Percentiles rank a stretch among this genome's conserved stretches.
phyloP scores from a whole-genome alignment of 2,888 invertebrate species.

The Neuroscelio doddi region DNA sequence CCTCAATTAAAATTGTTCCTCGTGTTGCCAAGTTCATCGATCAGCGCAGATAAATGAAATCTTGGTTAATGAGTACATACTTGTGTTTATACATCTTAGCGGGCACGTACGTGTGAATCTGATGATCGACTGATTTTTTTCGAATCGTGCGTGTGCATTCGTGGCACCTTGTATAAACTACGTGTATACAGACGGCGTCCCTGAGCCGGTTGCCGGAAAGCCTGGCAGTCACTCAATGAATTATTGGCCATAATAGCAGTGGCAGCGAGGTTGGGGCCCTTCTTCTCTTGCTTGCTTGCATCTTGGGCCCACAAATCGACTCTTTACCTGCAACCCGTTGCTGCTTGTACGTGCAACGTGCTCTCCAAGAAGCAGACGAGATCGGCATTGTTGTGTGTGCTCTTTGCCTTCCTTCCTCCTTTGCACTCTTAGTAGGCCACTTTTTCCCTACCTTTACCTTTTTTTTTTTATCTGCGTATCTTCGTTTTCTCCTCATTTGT shows the following conservation, averaged over 20 bases:
- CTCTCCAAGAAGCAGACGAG: conserved; percentile 34
- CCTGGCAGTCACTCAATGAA: conserved; percentile 71
- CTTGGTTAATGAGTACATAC: background rate
- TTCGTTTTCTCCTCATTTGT: too few species aligned
- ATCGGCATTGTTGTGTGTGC: conserved; percentile 36
- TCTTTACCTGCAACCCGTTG: conserved; percentile 47
- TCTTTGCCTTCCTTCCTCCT: conserved; percentile 19
- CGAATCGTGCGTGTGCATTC: conserved; percentile 50
- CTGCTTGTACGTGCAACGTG: conserved; percentile 18
- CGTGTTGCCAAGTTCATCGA: background rate
- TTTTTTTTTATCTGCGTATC: too few species aligned
- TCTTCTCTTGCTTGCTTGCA: conserved; percentile 46
- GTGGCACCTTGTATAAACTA: conserved; percentile 56
- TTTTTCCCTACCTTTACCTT: conserved; percentile 16
- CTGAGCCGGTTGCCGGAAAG: conserved; percentile 61
- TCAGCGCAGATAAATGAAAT: background rate
- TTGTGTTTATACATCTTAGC: too few species aligned
- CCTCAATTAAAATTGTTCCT: background rate
- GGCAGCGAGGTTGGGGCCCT: conserved; percentile 62
- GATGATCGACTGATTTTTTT: conserved; percentile 2
- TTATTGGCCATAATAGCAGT: conserved; percentile 73
- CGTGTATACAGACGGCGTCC: conserved; percentile 58
- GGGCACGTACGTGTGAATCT: background rate
- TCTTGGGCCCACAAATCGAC: conserved; percentile 57
- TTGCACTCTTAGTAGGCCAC: conserved; percentile 23